Evolutionary conservation across 1,140 invertebrate species (phyloP), one percentile per base, ranked within the genome.

Genomic region (Venustaconcha ellipsiformis): DNA sequence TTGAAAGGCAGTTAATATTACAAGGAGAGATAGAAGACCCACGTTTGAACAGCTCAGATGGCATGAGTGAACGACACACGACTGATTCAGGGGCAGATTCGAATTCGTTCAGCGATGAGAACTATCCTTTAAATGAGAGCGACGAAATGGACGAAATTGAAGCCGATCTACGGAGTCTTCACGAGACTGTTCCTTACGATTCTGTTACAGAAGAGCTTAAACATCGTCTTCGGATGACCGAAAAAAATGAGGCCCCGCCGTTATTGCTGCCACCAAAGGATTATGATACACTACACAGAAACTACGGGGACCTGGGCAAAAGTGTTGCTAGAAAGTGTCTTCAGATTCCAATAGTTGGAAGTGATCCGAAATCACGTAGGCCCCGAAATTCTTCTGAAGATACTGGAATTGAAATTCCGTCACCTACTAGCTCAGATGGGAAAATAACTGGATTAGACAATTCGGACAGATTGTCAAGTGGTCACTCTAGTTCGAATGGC

Each of bases 121-220:
- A 87, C 76, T 56, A 77, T 73, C 20, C 78, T 70, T 18, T 79
- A 75, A 17, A 86, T 81, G 23, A 78, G 69, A 48, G 37, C 37
- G 37, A 48, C 8, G 37, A 48, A 48, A 48, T 48, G 67, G 80
- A 82, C 67, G 85, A 85, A 20, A 84, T 86, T 30, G 86, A 88
- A 55, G 80, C 84, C 14, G 85, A 86, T 68, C 72, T 86, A 14
- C 81, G 84, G 57, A 86, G 84, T 78, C 74, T 88, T 18, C 87
- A 88, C 63, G 92, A 94, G 56, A 92, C 94, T 64, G 92, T 92
- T 72, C 92, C 97, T 20, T 97, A 96, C 88, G 96, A 98, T 88
- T 97, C 95, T 56, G 90, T 99, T 78, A 96, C 96, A 12, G 96
- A 96, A 0, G 97, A 99, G 87, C 90, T 98, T 60, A 92, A 95